Percentiles rank a stretch among this genome's conserved stretches.
Conservation (phyloP, 2,797 vertebrate species). For the Propithecus deckenii region DNA sequence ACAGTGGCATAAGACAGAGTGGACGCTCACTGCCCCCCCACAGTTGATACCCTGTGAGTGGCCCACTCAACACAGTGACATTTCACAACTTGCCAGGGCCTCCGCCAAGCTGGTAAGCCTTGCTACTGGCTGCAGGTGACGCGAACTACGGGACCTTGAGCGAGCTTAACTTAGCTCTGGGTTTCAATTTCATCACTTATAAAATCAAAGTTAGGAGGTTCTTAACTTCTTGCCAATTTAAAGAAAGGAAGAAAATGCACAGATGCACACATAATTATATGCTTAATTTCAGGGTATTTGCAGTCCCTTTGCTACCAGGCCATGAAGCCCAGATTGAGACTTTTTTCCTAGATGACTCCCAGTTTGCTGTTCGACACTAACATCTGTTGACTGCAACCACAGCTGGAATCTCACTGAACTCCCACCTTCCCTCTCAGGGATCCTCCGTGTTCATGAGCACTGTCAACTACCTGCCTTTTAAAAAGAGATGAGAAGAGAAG, state of each 20-base stretch:
- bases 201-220: neutral
- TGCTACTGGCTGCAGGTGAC: neutral
- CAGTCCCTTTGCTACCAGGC: neutral
- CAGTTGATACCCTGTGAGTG: rapidly evolving
- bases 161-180: neutral
- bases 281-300: neutral
- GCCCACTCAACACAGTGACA: rapidly evolving
- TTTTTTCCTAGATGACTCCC: neutral
- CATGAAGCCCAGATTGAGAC: neutral
- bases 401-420: rapidly evolving
- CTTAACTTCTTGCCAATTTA: neutral
- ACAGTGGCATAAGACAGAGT: neutral
- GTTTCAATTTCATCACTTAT: neutral
- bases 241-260: neutral
- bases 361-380: neutral
- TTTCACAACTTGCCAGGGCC: too few species aligned
- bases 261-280: neutral
- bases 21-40: neutral
- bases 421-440: rapidly evolving
- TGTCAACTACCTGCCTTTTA: neutral
- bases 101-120: rapidly evolving
- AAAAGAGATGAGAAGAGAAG: neutral
- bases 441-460: neutral
- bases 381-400: rapidly evolving
- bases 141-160: neutral